Evolutionary conservation across 2,888 invertebrate species (phyloP), one percentile per base, ranked within the genome.

Genomic region (Cryptocephalus moraei): DNA sequence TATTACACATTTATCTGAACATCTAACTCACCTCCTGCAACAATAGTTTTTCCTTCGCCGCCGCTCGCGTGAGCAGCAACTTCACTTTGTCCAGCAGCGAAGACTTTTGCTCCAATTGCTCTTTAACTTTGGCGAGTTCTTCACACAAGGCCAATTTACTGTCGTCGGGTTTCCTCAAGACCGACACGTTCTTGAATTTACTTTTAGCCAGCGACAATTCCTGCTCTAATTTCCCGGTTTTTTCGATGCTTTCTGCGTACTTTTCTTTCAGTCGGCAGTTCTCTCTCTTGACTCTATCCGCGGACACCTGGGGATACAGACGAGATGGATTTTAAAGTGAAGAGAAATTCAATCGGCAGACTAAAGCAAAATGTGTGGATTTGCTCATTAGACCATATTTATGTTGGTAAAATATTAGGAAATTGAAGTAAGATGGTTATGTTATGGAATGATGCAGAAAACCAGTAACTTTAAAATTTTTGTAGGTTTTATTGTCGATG

Each of bases 31-130:
- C 79, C 65, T 80, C 78, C 56, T 80, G 78, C 32, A 79, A 70
- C 36, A 83, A 67, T 10, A 73, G 69, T 57, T 80, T 82, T 58
- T 83, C 83, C 58, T 81, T 80, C 9, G 75, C 71, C 1, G 81
- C 81, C 6, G 82, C 82, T 44, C 78, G 72, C 38, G 80, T 77
- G 43, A 83, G 60, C 43, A 83, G 64, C 9, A 77, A 72, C 65
- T 83, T 83, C 1, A 82, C 80, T 64, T 78, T 81, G 53, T 78
- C 76, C 50, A 83, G 59, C 22, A 83, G 66, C 51, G 78, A 74
- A 1, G 76, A 73, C 61, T 83, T 84, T 42, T 79, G 76, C 31
- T 67, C 60, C 9, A 83, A 63, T 58, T 82, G 79, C 12, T 73
- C 73, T 56, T 72, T 77, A 8, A 82, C 69, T 36, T 70, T 62